phyloP scores from a whole-genome alignment of 2,888 invertebrate genomes.

The Didymodactylos carnosus region DNA sequence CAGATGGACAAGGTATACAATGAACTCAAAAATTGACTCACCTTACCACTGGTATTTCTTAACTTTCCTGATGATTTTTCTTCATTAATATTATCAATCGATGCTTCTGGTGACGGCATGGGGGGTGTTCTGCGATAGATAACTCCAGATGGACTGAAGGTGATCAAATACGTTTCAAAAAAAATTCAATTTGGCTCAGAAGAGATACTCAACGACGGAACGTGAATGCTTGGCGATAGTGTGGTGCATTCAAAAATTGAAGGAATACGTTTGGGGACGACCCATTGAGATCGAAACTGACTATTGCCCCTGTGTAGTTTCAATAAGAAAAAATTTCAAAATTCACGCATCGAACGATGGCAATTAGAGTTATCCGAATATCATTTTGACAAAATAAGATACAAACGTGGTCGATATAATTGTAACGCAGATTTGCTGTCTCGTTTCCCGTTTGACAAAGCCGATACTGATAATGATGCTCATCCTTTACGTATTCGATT shows the following conservation, averaged over 20 bases:
- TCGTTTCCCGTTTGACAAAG: too few species aligned
- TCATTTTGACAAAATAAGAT: too few species aligned
- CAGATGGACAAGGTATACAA: too few species aligned
- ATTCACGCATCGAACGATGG: too few species aligned
- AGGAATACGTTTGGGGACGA: neutral
- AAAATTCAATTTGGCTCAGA: neutral
- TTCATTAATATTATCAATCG: neutral
- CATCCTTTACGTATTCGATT: too few species aligned
- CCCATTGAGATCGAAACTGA: neutral
- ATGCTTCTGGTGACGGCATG: neutral
- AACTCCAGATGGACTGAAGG: neutral
- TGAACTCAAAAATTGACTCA: too few species aligned
- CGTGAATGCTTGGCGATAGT: neutral
- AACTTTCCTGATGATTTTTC: neutral
- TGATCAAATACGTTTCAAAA: neutral
- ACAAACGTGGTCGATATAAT: too few species aligned
- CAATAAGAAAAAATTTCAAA: too few species aligned
- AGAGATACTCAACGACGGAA: neutral
- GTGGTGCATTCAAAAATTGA: neutral
- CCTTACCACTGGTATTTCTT: neutral
- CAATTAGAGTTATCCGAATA: too few species aligned
- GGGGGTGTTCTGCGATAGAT: neutral
- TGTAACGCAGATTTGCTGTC: too few species aligned
- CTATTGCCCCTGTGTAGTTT: constrained; percentile 2
- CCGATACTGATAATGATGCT: too few species aligned